These are phyloP conservation scores for Spisula solida DNA, from an alignment of 2,888 invertebrate species.

Conservation along the genomic window DNA sequence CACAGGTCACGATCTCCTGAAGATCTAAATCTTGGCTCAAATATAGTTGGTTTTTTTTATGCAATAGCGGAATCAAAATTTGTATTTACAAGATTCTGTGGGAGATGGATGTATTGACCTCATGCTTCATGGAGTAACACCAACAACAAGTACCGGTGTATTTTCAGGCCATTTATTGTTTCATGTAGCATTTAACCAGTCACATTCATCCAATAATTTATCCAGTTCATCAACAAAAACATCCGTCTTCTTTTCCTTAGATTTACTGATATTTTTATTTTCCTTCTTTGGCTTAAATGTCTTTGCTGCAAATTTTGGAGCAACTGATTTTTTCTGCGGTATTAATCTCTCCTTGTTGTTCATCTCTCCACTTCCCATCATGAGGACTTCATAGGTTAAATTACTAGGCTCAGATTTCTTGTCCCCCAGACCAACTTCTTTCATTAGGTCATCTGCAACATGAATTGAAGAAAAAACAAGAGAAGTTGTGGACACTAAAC, in stretches of 20 bases:
- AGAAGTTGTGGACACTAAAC: no score
- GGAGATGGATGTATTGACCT: no score
- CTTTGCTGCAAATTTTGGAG: conserved; percentile 17
- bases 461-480: neutral
- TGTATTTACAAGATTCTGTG: no score
- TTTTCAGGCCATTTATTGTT: no score
- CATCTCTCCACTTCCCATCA: conserved; percentile 36
- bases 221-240: conserved; percentile 55
- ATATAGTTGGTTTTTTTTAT: no score
- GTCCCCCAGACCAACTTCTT: conserved; percentile 21
- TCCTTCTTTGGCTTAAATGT: neutral
- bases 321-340: neutral
- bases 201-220: conserved; percentile 49
- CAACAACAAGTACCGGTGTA: no score
- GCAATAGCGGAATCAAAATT: no score
- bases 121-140: no score
- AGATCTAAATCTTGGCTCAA: no score
- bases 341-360: neutral
- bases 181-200: neutral
- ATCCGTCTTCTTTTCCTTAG: conserved; percentile 29
- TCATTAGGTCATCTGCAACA: conserved; percentile 26
- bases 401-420: neutral
- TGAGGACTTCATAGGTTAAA: conserved; percentile 30
- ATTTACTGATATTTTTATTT: neutral
- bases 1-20: no score